Base-by-base conservation (phyloP, 2,797 vertebrate genomes). In the Smutsia temminckii region DNA sequence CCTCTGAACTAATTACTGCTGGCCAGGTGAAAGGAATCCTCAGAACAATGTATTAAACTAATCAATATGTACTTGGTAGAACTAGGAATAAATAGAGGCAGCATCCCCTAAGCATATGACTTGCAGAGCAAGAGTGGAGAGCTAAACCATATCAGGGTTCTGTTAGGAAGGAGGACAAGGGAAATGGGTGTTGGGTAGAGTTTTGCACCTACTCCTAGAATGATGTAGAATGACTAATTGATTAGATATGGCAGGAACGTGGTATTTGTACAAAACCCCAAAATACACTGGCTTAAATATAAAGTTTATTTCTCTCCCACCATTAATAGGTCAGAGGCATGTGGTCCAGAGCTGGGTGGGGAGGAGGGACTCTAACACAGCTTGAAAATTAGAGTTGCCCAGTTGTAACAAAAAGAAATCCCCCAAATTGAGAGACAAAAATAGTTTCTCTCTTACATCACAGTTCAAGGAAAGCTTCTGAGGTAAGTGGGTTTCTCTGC, bases 1-100 rank as follows among this genome's bases (percentile, higher is more conserved):
- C 57, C 40, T 75, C 84, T 29, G 80, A 91, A 72, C 75, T 87
- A 71, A 89, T 89, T 85, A 63, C 57, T 85, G 32, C 32, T 81
- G 71, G 46, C 42, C 69, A 78, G 20, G n/a, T 80, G 32, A 79
- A 95, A 66, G 40, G 40, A 53, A 69, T 89, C 18, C n/a, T 89
- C 32, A 16, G 42, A 68, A 71, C 46, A 69, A 18, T 59, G 69
- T 64, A 40, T n/a, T 92, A 89, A 59, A 90, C n/a, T 64, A 79
- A 87, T 77, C 59, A 13, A 16, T 71, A 21, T 7, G 10, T 71
- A 23, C 32, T 66, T 59, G 8, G 59, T 75, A 16, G 29, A 84
- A 17, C 59, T 21, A 80, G 72, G 53, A 75, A 46, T 63, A 78
- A 71, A 46, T 63, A 83, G 57, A 49, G 42, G 84, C 42, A 57